These are phyloP conservation scores for Notodonta dromedarius DNA, from an alignment of 2,888 invertebrate genomes.

Conservation along the genomic window DNA sequence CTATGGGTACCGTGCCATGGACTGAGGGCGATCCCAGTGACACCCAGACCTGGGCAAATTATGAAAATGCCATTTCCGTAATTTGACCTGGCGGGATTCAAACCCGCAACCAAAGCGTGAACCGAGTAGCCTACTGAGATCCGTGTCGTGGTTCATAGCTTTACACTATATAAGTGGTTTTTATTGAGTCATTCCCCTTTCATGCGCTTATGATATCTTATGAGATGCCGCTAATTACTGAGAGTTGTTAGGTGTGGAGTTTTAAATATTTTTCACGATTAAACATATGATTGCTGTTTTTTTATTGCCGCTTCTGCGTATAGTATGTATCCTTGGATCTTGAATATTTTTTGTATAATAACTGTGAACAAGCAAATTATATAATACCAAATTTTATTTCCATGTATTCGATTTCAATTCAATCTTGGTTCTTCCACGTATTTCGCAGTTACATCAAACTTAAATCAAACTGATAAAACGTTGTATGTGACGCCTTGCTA, in stretches of 20 bases:
- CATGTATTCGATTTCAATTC: neutral
- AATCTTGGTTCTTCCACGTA: neutral
- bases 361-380: no score
- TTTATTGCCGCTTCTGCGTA: no score
- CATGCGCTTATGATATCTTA: slow-evolving; percentile 33
- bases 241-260: neutral
- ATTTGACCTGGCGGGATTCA: no score
- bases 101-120: no score
- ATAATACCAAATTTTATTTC: neutral
- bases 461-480: slow-evolving; percentile 16
- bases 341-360: no score
- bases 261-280: neutral
- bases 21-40: no score
- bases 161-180: slow-evolving; percentile 37
- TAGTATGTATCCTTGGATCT: no score
- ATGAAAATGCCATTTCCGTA: no score
- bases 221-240: slow-evolving; percentile 7
- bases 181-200: slow-evolving; percentile 33
- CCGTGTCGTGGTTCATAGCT: slow-evolving; percentile 35
- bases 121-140: no score
- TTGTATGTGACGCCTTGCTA: slow-evolving; percentile 24
- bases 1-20: no score
- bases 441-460: slow-evolving; percentile 6
- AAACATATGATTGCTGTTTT: no score
- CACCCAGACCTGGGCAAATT: no score